Evolutionary conservation across 2,888 invertebrate species (phyloP), one percentile per base, ranked within the genome.

Genomic region (Dasypogon diadema): DNA sequence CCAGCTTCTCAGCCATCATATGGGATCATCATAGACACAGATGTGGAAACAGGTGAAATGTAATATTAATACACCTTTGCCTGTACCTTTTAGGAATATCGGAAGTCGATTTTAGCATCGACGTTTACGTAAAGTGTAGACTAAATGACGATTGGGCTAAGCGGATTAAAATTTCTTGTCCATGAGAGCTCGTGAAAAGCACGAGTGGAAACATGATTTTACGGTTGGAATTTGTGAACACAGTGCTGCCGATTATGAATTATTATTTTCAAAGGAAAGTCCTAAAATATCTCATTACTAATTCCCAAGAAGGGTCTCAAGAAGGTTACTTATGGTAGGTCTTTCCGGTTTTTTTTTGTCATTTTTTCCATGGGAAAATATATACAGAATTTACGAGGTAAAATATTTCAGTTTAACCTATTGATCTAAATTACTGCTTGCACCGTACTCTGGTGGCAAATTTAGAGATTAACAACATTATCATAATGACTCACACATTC

Each of bases 71-170:
- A 3, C 8, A 30, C 30, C 8, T 30, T 30, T 30, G 30, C 30
- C 1, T 1, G 10, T 6, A 42, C n/a, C n/a, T 12, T 42, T 42
- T n/a, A 6, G n/a, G 0, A 42, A 42, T 42, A 42, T 42, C 42
- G 42, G 42, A 42, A 42, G 42, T 42, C 42, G 12, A 42, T 42
- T 42, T 3, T 12, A 42, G 10, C 2, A 42, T 12, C n/a, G 42
- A 12, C 1, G n/a, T 42, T 42, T n/a, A 42, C 42, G 42, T 42
- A 74, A 56, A 46, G 58, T 48, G 1, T 24, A 3, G 16, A 34
- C 63, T 75, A 75, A 73, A 75, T 54, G 46, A 75, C 75, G 42
- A 75, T 70, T 70, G 37, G 46, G 24, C 26, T 75, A 75, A 75
- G 75, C 46, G 70, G 70, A 70, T 75, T 70, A 70, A 37, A 75